Evolutionary conservation across 2,113 vertebrate species (phyloP).

Genomic region (Tympanuchus pallidicinctus): DNA sequence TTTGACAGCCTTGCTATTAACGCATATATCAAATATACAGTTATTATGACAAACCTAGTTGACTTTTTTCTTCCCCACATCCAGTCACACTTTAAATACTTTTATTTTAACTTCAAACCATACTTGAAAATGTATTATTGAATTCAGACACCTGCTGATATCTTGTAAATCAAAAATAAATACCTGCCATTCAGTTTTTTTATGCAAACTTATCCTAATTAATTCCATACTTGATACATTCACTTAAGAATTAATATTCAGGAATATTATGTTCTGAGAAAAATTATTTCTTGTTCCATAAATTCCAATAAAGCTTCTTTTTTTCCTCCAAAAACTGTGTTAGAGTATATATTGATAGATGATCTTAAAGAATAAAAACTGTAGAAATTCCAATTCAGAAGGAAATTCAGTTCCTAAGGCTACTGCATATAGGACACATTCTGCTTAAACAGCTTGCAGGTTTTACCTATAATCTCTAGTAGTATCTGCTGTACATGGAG

Average conservation of each 20-base stretch:
- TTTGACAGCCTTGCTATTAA: slow-evolving; percentile 67
- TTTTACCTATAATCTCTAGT: background rate
- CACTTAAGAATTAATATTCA: background rate
- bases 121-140: background rate
- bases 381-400: background rate
- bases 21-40: slow-evolving; percentile 49
- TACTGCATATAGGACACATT: rapidly evolving
- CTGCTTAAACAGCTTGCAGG: background rate
- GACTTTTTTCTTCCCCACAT: background rate
- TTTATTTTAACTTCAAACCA: background rate
- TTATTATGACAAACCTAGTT: slow-evolving; percentile 38
- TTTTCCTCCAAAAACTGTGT: background rate
- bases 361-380: background rate
- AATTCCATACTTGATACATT: background rate
- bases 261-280: background rate
- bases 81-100: background rate
- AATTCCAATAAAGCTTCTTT: background rate
- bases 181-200: background rate
- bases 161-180: background rate
- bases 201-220: background rate
- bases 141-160: background rate
- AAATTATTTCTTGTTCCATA: background rate
- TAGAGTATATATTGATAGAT: background rate
- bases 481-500: background rate
- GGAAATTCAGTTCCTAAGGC: background rate